Percentiles rank a stretch among this genome's conserved stretches.
Evolutionary conservation across 2,888 invertebrate genomes (phyloP).

Genomic region (Pachycephus smyrnensis): DNA sequence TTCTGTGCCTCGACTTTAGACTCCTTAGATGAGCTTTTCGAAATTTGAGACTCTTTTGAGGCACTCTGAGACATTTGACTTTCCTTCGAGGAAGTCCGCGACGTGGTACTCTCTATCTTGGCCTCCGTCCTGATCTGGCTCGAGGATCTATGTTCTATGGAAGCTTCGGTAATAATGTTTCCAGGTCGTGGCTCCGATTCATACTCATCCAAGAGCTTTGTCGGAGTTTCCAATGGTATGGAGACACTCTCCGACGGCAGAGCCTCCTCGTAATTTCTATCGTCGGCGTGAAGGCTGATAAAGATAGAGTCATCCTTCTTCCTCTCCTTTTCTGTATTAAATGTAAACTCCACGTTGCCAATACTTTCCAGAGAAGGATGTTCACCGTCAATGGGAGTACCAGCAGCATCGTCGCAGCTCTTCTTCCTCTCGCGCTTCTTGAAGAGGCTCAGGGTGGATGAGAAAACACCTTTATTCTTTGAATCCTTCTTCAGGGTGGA

Average conservation of each 20-base stretch:
- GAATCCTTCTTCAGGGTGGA: conserved; percentile 55
- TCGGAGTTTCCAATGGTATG: conserved; percentile 60
- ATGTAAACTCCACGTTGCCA: conserved; percentile 55
- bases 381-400: conserved; percentile 20
- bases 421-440: conserved; percentile 62
- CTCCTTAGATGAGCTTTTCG: conserved; percentile 51
- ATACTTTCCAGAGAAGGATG: conserved; percentile 53
- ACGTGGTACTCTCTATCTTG: conserved; percentile 38
- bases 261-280: conserved; percentile 50
- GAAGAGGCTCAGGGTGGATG: conserved; percentile 62
- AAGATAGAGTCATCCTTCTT: conserved; percentile 49
- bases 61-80: conserved; percentile 37
- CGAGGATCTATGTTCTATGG: conserved; percentile 57
- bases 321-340: conserved; percentile 46
- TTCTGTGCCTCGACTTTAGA: conserved; percentile 40
- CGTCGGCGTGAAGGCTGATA: conserved; percentile 55
- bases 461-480: conserved; percentile 64
- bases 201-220: conserved; percentile 59
- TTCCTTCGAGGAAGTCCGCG: conserved; percentile 36
- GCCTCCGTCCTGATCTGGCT: conserved; percentile 42
- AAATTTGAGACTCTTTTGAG: conserved; percentile 48
- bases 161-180: conserved; percentile 58
- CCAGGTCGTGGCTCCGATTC: conserved; percentile 45
- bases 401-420: conserved; percentile 52
- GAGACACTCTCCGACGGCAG: conserved; percentile 61